phyloP scores from a whole-genome alignment of 2,888 invertebrate species.

The Lucinisca nassula region DNA sequence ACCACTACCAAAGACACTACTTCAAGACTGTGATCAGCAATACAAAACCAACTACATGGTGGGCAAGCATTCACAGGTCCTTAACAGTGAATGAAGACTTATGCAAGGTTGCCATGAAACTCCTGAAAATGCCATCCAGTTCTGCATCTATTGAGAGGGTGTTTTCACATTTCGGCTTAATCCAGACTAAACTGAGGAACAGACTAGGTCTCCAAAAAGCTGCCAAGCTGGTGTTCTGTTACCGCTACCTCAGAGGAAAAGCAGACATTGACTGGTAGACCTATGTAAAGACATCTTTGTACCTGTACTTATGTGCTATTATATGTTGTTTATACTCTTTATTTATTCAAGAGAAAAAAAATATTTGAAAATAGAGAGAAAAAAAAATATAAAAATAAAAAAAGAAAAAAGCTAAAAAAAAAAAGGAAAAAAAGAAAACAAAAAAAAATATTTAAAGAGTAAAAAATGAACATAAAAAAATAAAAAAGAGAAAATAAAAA shows the following conservation, averaged over 20 bases:
- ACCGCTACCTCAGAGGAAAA: constrained; percentile 38
- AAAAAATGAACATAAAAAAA: too few relatives aligned
- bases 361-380: neutral
- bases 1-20: constrained; percentile 30
- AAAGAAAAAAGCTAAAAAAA: neutral
- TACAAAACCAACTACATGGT: constrained; percentile 45
- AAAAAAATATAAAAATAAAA: neutral
- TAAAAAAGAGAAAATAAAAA: too few relatives aligned
- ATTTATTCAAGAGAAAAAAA: neutral
- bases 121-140: constrained; percentile 23
- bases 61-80: constrained; percentile 21
- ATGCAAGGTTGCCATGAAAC: neutral
- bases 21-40: constrained; percentile 36
- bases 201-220: constrained; percentile 13
- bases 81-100: neutral
- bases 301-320: neutral
- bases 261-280: constrained; percentile 52
- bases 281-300: neutral
- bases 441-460: too few relatives aligned
- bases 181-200: too few relatives aligned
- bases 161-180: constrained; percentile 26
- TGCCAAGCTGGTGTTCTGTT: constrained; percentile 56
- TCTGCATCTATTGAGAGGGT: constrained; percentile 24
- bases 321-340: neutral
- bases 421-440: neutral